Conservation (phyloP, 2,888 invertebrate species). For the Napeogenes inachia region DNA sequence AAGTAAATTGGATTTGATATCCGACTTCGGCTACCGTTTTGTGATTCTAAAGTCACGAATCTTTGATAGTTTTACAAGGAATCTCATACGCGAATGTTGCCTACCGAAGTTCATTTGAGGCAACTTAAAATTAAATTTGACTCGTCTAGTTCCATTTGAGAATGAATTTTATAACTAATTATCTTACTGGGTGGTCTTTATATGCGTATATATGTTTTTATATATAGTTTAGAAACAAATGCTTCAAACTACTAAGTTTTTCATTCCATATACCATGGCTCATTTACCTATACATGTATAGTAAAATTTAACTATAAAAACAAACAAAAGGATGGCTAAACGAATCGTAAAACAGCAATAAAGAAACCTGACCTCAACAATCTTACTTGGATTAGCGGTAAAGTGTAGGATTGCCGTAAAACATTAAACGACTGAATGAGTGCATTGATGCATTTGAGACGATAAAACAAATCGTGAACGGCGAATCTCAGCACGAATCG, state of each 20-base stretch:
- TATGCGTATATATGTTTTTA: too few species aligned
- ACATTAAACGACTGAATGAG: constrained; percentile 36
- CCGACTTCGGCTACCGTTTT: constrained; percentile 61
- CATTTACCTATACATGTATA: background rate
- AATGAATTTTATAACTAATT: background rate
- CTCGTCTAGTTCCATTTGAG: background rate
- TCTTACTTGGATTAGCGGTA: constrained; percentile 40
- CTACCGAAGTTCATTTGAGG: constrained; percentile 16
- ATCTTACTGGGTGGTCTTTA: too few species aligned
- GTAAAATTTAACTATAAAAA: background rate
- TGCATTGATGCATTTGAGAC: constrained; percentile 53
- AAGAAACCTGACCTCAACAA: constrained; percentile 17
- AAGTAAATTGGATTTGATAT: constrained; percentile 74
- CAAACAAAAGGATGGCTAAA: background rate
- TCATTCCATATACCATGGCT: too few species aligned
- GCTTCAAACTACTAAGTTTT: too few species aligned
- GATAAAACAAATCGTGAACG: constrained; percentile 64
- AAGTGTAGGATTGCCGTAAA: constrained; percentile 39
- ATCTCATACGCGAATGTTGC: constrained; percentile 34
- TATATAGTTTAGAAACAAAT: too few species aligned
- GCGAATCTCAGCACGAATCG: constrained; percentile 48
- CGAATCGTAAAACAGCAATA: constrained; percentile 3
- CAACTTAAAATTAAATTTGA: constrained; percentile 6
- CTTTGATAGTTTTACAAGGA: constrained; percentile 45
- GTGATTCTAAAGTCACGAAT: constrained; percentile 62